These are phyloP conservation scores for Spongilla lacustris DNA, from an alignment of 37 sponge, comb jelly and placozoan genomes.

Conservation along the genomic window DNA sequence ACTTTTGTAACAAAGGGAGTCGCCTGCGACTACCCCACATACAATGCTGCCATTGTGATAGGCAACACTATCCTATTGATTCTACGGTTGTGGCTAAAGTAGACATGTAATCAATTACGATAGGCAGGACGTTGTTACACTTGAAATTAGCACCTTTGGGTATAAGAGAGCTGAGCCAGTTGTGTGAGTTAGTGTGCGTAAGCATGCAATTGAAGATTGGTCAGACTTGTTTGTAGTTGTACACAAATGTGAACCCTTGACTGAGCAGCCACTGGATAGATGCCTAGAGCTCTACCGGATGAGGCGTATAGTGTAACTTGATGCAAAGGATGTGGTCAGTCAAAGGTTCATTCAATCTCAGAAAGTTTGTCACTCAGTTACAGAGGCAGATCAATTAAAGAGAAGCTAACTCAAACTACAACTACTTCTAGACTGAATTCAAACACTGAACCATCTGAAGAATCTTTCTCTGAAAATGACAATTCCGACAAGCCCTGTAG, in stretches of 20 bases:
- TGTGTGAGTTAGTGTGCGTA: slow-evolving; percentile 21
- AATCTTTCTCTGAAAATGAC: slow-evolving; percentile 6
- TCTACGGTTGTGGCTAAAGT: slow-evolving; percentile 15
- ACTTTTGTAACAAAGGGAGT: slow-evolving; percentile 8
- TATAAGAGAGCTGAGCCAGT: slow-evolving; percentile 13
- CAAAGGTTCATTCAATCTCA: slow-evolving; percentile 38
- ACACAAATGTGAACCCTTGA: slow-evolving; percentile 23
- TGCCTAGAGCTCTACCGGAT: slow-evolving; percentile 10
- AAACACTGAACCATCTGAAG: slow-evolving; percentile 2
- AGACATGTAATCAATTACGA: background rate
- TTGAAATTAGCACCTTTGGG: slow-evolving; percentile 34
- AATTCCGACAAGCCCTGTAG: background rate
- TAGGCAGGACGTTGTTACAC: slow-evolving; percentile 46
- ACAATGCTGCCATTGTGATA: slow-evolving; percentile 19
- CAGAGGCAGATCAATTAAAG: slow-evolving; percentile 8
- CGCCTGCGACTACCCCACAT: background rate
- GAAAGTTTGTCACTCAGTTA: slow-evolving; percentile 29
- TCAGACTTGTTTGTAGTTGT: slow-evolving; percentile 16
- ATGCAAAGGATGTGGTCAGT: no score
- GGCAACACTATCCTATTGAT: slow-evolving; percentile 3
- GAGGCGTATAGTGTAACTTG: no score
- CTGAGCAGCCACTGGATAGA: background rate
- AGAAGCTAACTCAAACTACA: background rate
- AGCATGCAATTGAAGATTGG: background rate
- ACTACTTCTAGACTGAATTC: no score